These are phyloP conservation scores for Microplitis demolitor DNA, from an alignment of 1,140 invertebrate genomes.

Conservation along the genomic window DNA sequence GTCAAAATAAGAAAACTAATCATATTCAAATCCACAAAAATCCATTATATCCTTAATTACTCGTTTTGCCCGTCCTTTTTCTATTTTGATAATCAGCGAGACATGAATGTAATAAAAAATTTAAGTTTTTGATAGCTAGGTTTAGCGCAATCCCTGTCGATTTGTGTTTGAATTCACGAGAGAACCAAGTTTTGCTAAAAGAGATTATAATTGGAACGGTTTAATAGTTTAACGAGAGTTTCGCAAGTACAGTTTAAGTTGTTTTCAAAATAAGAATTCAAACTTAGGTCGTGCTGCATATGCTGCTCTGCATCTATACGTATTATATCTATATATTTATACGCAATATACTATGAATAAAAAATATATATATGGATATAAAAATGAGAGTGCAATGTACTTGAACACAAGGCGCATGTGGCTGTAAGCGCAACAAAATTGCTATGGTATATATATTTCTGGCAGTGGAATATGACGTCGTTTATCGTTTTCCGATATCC, in stretches of 20 bases:
- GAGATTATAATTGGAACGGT: background rate
- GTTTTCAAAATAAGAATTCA: slow-evolving; percentile 9
- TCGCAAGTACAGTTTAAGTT: slow-evolving; percentile 3
- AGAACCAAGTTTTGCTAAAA: background rate
- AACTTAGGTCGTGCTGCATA: background rate
- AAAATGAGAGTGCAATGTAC: slow-evolving; percentile 1
- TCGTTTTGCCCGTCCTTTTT: too few species aligned
- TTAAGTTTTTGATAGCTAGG: too few species aligned
- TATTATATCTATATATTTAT: background rate
- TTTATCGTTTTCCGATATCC: slow-evolving; percentile 31
- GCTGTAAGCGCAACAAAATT: slow-evolving; percentile 25
- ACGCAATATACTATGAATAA: background rate
- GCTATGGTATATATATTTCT: slow-evolving; percentile 21
- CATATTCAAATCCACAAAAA: too few species aligned
- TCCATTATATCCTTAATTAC: too few species aligned
- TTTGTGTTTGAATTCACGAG: background rate
- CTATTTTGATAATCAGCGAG: too few species aligned
- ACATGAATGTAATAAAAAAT: too few species aligned
- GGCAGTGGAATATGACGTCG: slow-evolving; percentile 24
- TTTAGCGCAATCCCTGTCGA: too few species aligned
- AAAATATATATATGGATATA: slow-evolving; percentile 4
- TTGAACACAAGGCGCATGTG: slow-evolving; percentile 9
- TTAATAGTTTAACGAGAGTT: background rate
- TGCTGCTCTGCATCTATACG: background rate
- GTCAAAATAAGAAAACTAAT: too few species aligned